Evolutionary conservation across 2,888 invertebrate genomes (phyloP), one percentile per base, ranked within the genome.

Genomic region (Clunio marinus): DNA sequence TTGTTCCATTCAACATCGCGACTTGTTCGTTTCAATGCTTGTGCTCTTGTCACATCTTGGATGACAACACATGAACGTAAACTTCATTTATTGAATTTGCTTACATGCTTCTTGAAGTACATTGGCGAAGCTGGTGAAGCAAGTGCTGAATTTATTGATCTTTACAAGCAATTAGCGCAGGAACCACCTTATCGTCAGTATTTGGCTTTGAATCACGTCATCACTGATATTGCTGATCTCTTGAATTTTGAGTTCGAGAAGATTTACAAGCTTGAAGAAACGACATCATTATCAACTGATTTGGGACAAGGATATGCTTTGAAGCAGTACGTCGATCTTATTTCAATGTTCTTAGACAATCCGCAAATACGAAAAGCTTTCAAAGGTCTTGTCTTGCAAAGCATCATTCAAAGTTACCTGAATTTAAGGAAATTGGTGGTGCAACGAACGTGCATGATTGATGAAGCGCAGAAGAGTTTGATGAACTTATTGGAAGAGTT

Each of bases 381-480:
- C 81, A 97, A 97, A 80, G 88, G 90, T 0, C 84, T 90, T 51
- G 81, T 96, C 70, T 89, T 97, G 7, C 66, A 66, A 25, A 32
- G 22, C 20, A 66, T 66, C 1, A 66, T 98, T 1, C 94, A 96
- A 76, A 96, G 97, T 0, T 98, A 97, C 80, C 82, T 98, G 70
- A 92, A 94, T 0, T 81, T 98, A 73, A 82, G 93, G 4, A 86
- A 95, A 70, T 83, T 98, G 22, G 92, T 97, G 0, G 93, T 97
- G 41, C 97, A 97, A 79, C 84, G 97, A 70, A 97, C 97, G 0
- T 86, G 96, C 66, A 84, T 96, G 65, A 93, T 97, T 37, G 97
- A 97, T 77, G 96, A 96, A 77, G 96, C 97, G 2, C 96, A 97
- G 79, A 95, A 95, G 78, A 95, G 94, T 75, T 82, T 97, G 51